Evolutionary conservation across 2,113 vertebrate genomes (phyloP), one percentile per base, ranked within the genome.

Genomic region (Trogon melanurus): DNA sequence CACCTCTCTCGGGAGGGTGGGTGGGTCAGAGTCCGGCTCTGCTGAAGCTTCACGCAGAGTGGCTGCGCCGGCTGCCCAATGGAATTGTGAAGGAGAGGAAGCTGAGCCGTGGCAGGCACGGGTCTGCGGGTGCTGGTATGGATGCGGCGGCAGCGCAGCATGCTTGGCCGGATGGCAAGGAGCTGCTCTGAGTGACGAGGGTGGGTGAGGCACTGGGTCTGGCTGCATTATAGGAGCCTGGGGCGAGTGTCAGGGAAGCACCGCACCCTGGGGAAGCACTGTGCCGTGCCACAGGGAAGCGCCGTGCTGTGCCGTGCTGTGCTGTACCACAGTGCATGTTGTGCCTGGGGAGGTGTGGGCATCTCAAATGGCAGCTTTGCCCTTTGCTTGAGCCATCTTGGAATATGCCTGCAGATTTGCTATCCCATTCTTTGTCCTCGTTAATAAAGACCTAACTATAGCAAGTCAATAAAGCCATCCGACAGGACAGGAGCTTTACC

Each of bases 201-300:
- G 26, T 11, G 81, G 62, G 62, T 0, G 4, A 11, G 26, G 50
- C 32, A 47, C 61, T 8, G 19, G 18, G 3, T 29, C 16, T 1
- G 6, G 6, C 30, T 0, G 3, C 1, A 6, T 4, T 15, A 18
- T 0, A 5, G 16, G 6, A 14, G 32, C 29, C 57, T 0, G 5
- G 56, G 50, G 54, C 0, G 2, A 70, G 71, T 0, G 0, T 48
- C 0, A 0, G 34, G 34, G 48, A 45, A 45, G 45, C 16, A 16
- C 30, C 3, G 12, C 26, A 76, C 27, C 7, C n/a, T 14, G 13
- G 23, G 20, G 10, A 41, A 41, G 13, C 5, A 56, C n/a, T 22
- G n/a, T 8, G 21, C 60, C 2, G 5, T 74, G 27, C 38, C 1
- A 1, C 20, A 23, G 12, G 18, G 72, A 44, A 15, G 10, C 0